Conservation (phyloP, 2,113 vertebrate genomes). For the Oreochromis tanganicae region DNA sequence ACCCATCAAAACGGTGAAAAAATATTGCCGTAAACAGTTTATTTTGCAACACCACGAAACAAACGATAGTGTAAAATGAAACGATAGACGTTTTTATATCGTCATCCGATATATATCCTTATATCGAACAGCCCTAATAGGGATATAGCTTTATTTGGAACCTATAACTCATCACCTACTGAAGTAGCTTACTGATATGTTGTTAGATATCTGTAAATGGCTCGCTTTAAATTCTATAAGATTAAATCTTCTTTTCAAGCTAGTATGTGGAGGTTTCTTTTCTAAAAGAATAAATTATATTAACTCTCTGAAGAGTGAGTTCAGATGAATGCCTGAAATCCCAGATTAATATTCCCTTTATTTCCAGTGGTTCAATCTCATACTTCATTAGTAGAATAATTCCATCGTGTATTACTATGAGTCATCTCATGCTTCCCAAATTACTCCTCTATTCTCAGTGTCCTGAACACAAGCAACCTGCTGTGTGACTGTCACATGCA, state of each 20-base stretch:
- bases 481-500: slow-evolving; percentile 96
- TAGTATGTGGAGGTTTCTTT: neutral
- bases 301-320: neutral
- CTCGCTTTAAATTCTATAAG: neutral
- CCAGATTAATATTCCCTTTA: neutral
- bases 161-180: neutral
- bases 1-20: no score
- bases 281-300: neutral
- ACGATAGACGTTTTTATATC: no score
- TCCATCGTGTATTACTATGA: neutral
- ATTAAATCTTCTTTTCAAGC: neutral
- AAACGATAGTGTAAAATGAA: no score
- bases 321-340: neutral
- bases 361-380: neutral
- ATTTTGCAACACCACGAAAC: no score
- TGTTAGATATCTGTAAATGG: neutral
- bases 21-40: no score
- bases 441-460: slow-evolving; percentile 61
- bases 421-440: neutral
- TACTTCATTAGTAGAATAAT: neutral
- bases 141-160: neutral
- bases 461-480: slow-evolving; percentile 92
- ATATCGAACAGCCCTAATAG: neutral
- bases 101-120: no score
- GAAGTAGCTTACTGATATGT: neutral